Evolutionary conservation across 2,113 vertebrate genomes (phyloP).

Genomic region (Carassius gibelio): DNA sequence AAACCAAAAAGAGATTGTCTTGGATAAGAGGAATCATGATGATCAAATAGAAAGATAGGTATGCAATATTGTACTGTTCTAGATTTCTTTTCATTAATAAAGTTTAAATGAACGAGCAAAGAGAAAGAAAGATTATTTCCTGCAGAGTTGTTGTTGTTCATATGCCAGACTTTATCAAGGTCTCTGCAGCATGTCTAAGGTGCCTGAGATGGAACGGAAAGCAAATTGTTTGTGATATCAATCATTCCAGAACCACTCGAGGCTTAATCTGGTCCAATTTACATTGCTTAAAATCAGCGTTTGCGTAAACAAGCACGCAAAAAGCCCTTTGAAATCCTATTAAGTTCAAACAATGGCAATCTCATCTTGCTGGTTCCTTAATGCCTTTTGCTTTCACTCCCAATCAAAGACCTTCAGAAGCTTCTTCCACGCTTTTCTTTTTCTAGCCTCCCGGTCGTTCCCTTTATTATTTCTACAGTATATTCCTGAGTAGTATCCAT

Average conservation of each 20-base stretch:
- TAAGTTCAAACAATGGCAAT: slow-evolving; percentile 41
- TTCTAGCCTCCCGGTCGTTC: slow-evolving; percentile 35
- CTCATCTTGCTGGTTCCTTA: neutral
- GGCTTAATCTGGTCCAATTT: slow-evolving; percentile 61
- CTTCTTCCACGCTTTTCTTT: neutral
- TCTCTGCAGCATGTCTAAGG: slow-evolving; percentile 30
- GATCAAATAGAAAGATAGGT: neutral
- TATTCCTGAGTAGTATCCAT: slow-evolving; percentile 61
- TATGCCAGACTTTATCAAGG: slow-evolving; percentile 16
- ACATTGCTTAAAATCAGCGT: slow-evolving; percentile 48
- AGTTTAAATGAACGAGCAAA: neutral
- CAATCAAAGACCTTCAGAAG: slow-evolving; percentile 20
- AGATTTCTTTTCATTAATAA: neutral
- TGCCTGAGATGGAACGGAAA: slow-evolving; percentile 33
- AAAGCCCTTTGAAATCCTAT: slow-evolving; percentile 55
- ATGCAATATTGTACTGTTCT: neutral
- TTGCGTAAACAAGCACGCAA: slow-evolving; percentile 44
- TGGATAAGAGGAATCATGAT: neutral
- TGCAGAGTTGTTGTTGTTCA: neutral
- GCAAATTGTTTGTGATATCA: slow-evolving; percentile 55
- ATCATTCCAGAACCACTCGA: slow-evolving; percentile 48
- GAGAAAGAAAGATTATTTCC: neutral
- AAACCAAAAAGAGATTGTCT: neutral
- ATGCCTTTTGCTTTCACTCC: slow-evolving; percentile 13
- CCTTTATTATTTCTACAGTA: slow-evolving; percentile 34